Base-by-base conservation (phyloP, 53 echinoderm and acorn worm genomes). In the Antedon mediterranea region DNA sequence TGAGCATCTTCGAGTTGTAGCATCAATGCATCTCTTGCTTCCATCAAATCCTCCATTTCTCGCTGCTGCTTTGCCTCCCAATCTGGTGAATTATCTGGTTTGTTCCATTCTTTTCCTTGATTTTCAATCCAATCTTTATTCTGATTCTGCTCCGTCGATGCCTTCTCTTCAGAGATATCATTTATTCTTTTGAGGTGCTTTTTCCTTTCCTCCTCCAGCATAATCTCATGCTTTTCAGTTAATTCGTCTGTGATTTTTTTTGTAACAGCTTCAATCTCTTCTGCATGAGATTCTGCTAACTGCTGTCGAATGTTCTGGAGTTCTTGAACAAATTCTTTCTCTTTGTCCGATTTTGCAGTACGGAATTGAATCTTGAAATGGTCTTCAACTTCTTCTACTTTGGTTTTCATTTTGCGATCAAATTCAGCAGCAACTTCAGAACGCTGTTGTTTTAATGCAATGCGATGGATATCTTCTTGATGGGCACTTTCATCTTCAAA, bases 11-110 rank as follows among this genome's bases (percentile, higher is more conserved):
- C 98, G 4, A 98, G 87, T 77, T 98, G 98, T 30, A 84, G 85
- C 27, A 98, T 84, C 3, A 98, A 87, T 31, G 88, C 98, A 82
- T 98, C 98, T 74, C 98, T 81, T 15, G 92, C 98, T 78, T 98
- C 98, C 3, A 86, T 85, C 29, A 98, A 37, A 77, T 98, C 92
- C 73, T 98, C 88, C 77, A 87, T 89, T 78, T 98, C 98, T 44
- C 85, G 78, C 80, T 88, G 83, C 3, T 90, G 85, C 57, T 88
- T 83, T 57, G 34, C 71, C 15, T 89, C 76, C 43, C 85, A 78
- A 13, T 78, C 88, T 0, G 28, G 42, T 30, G 86, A 89, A 29
- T 90, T 84, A 28, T 83, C 43, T 15, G 72, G 71, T 72, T 87
- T 88, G 57, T 86, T 80, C 0, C 70, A 30, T 0, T 83, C 76